Evolutionary conservation across 2,888 invertebrate species (phyloP).

Genomic region (Lamproptera curius): DNA sequence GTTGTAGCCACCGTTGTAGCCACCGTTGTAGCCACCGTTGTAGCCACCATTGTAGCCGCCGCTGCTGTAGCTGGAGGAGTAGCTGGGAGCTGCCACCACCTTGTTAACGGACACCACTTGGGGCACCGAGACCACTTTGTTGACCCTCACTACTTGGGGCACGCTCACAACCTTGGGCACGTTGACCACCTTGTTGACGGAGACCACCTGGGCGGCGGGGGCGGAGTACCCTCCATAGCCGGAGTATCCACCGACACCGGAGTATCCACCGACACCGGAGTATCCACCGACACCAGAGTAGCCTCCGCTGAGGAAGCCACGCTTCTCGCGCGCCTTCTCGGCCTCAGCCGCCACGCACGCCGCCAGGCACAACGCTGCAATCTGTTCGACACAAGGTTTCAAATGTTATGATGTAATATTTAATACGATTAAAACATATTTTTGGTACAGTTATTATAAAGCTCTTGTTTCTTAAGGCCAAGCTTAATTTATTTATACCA

Average conservation of each 20-base stretch:
- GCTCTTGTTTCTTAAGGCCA: no score
- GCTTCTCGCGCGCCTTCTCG: conserved; percentile 22
- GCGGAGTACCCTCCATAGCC: conserved; percentile 24
- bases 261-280: no score
- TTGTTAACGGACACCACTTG: conserved; percentile 44
- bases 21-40: conserved; percentile 10
- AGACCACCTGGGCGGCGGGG: conserved; percentile 36
- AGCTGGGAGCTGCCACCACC: conserved; percentile 41
- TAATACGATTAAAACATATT: no score
- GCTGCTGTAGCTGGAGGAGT: conserved; percentile 27
- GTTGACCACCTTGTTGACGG: conserved; percentile 41
- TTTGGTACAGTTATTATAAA: no score
- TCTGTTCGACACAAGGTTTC: background rate
- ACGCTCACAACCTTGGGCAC: conserved; percentile 41
- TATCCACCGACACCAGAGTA: no score
- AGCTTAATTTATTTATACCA: no score
- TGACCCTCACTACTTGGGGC: conserved; percentile 40
- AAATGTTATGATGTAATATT: no score
- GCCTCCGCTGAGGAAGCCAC: conserved; percentile 15
- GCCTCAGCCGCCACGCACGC: conserved; percentile 11
- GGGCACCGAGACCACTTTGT: conserved; percentile 45
- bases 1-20: conserved; percentile 7
- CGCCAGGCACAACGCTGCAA: conserved; percentile 16
- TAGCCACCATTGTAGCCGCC: conserved; percentile 1
- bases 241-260: conserved; percentile 11